Evolutionary conservation across 2,888 invertebrate species (phyloP), one percentile per base, ranked within the genome.

Genomic region (Xestia sexstrigata): DNA sequence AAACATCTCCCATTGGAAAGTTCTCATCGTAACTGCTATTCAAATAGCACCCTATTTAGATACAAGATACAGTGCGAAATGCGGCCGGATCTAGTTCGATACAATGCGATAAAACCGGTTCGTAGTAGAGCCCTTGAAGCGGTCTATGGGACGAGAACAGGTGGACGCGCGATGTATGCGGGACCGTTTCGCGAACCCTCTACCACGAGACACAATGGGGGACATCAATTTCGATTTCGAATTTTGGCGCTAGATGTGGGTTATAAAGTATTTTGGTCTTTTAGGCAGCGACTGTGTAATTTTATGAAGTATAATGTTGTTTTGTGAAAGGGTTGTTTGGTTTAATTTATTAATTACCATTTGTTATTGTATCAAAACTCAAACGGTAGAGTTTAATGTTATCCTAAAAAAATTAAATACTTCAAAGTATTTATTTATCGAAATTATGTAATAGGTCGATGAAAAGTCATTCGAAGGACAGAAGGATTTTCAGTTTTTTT

Each of bases 121-220:
- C 63, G 66, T 55, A 81, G 82, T 87, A 88, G 85, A 84, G 78
- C 78, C 78, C 79, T 82, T 81, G 67, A 87, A 86, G 86, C 84
- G 84, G 84, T 89, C 87, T 90, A 91, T 89, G 90, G 92, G 92
- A 92, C 88, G 85, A 73, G 86, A 87, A 87, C 88, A 88, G 88
- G 88, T 88, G 88, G 82, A 81, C 80, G 79, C 49, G 60, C 81
- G 77, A 70, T 82, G 86, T 76, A 55, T 62, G 70, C 70, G 84
- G 81, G 87, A 80, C 76, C 75, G 81, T 78, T 88, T 88, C 77
- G 88, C 88, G 81, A 87, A 72, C 68, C 83, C 88, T 69, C 74
- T 88, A 86, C 88, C 67, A 84, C n/a, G 82, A 71, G 39, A 82
- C 35, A 69, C 42, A 8, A 13, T 30, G 55, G 9, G 6, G 23